Evolutionary conservation across 1,140 invertebrate species (phyloP).

Genomic region (Sinella curviseta): DNA sequence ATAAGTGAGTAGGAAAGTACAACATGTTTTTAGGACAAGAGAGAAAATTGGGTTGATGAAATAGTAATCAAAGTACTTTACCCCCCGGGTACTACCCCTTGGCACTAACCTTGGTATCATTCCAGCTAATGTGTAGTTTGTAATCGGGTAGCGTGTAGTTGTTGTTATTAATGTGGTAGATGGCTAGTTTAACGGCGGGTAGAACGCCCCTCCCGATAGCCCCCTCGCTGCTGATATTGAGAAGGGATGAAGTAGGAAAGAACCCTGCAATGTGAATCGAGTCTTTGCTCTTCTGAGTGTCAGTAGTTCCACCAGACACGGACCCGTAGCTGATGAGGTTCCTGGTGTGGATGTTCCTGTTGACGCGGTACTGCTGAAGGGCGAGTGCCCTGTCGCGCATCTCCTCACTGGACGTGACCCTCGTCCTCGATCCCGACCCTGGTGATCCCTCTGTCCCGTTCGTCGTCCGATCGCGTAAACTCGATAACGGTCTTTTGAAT

Average conservation of each 20-base stretch:
- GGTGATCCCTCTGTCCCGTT: constrained; percentile 44
- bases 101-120: constrained; percentile 81
- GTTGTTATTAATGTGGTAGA: constrained; percentile 90
- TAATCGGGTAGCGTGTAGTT: constrained; percentile 79
- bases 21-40: no score
- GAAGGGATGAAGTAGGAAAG: constrained; percentile 69
- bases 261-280: constrained; percentile 90
- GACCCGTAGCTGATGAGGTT: background rate
- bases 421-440: constrained; percentile 48
- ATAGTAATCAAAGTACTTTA: no score
- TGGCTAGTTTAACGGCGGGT: constrained; percentile 86
- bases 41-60: no score
- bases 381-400: background rate
- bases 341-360: constrained; percentile 7
- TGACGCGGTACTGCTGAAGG: background rate
- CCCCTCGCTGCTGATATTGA: constrained; percentile 66
- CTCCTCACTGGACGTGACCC: background rate
- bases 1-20: no score
- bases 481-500: no score
- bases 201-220: constrained; percentile 82
- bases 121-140: constrained; percentile 89
- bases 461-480: no score
- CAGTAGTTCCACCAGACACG: background rate
- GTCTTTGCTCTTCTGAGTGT: constrained; percentile 52
- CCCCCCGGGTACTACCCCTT: no score